Percentiles rank a stretch among this genome's conserved stretches.
Evolutionary conservation across 2,113 vertebrate genomes (phyloP).

Genomic region (Sylvicapra grimmia): DNA sequence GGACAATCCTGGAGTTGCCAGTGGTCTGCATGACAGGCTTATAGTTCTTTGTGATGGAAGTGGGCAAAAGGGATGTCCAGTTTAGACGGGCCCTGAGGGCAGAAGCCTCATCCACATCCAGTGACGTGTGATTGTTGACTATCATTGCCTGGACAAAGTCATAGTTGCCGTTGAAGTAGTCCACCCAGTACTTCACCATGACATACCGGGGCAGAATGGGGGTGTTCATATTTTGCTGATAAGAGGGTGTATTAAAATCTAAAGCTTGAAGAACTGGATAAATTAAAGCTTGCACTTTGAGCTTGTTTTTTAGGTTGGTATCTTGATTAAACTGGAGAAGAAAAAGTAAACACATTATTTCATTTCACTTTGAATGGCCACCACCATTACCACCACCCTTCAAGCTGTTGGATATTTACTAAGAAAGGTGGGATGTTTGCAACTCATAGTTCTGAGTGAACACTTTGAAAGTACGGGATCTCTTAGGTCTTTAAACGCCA

Average conservation of each 20-base stretch:
- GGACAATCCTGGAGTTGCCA: slow-evolving; percentile 79
- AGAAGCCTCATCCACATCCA: slow-evolving; percentile 78
- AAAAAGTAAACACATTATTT: background rate
- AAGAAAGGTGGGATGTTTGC: background rate
- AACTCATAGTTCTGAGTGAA: background rate
- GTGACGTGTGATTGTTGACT: slow-evolving; percentile 91
- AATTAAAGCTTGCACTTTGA: slow-evolving; percentile 92
- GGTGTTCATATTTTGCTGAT: slow-evolving; percentile 91
- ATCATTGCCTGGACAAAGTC: slow-evolving; percentile 83
- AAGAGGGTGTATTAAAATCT: slow-evolving; percentile 94
- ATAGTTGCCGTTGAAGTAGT: slow-evolving; percentile 87
- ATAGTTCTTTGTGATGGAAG: slow-evolving; percentile 83
- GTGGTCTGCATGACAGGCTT: slow-evolving; percentile 77
- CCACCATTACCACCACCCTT: too few relatives aligned
- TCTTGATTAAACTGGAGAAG: slow-evolving; percentile 84
- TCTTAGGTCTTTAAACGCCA: background rate
- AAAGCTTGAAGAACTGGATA: slow-evolving; percentile 94
- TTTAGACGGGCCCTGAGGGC: slow-evolving; percentile 78
- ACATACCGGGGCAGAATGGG: slow-evolving; percentile 86
- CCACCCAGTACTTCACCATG: slow-evolving; percentile 92
- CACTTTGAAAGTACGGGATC: background rate
- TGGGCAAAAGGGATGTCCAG: slow-evolving; percentile 88
- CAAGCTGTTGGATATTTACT: background rate
- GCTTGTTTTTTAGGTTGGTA: slow-evolving; percentile 69
- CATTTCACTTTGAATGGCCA: background rate